Percentiles rank a stretch among this genome's conserved stretches.
These are phyloP conservation scores for Hycleus phaleratus DNA, from an alignment of 1,140 invertebrate genomes.

Conservation along the genomic window DNA sequence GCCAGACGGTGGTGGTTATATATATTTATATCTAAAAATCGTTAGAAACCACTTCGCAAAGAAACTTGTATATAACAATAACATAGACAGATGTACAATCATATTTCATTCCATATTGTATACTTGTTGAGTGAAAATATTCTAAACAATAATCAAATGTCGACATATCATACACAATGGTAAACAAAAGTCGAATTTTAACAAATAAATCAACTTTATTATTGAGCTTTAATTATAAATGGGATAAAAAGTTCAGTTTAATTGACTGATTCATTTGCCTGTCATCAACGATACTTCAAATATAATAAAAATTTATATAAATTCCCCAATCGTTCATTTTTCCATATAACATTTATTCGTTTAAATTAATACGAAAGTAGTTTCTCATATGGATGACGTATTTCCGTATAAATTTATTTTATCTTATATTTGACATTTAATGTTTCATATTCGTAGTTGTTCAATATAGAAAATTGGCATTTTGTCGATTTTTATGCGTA, in stretches of 20 bases:
- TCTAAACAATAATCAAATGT: neutral
- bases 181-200: neutral
- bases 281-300: too few species aligned
- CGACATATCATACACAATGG: neutral
- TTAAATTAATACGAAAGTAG: too few species aligned
- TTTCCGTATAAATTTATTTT: too few species aligned
- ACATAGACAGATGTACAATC: constrained; percentile 27
- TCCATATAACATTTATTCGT: too few species aligned
- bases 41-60: constrained; percentile 27
- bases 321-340: too few species aligned
- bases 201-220: neutral
- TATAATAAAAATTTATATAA: too few species aligned
- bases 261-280: neutral
- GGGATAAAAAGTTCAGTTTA: neutral
- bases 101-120: constrained; percentile 26
- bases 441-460: too few species aligned
- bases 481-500: constrained; percentile 26
- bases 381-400: too few species aligned
- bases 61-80: constrained; percentile 31
- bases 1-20: constrained; percentile 15
- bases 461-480: too few species aligned
- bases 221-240: neutral
- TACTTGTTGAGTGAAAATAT: constrained; percentile 12
- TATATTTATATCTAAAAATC: constrained; percentile 17
- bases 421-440: too few species aligned